A percentile compares a stretch with the other conserved stretches of the same genome.
Conservation (phyloP, 2,113 vertebrate genomes). For the Phalacrocorax aristotelis region DNA sequence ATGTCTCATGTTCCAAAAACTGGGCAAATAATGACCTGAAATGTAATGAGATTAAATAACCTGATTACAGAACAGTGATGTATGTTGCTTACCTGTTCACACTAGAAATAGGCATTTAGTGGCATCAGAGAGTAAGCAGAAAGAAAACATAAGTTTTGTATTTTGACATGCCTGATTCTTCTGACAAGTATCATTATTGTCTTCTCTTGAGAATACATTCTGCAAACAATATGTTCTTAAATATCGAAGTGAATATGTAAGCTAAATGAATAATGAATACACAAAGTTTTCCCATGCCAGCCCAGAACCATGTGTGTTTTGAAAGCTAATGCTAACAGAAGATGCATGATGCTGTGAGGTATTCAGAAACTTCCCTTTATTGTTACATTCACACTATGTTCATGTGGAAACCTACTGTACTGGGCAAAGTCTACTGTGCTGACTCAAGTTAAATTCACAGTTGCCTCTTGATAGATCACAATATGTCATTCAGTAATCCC, state of each 20-base stretch:
- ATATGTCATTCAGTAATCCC: constrained; percentile 33
- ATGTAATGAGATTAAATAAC: neutral
- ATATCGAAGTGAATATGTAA: neutral
- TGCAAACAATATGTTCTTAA: neutral
- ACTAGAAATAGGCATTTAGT: neutral
- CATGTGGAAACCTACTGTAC: neutral
- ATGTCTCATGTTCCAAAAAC: neutral
- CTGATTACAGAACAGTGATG: neutral
- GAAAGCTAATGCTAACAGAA: neutral
- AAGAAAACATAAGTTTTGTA: neutral
- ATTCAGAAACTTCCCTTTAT: neutral
- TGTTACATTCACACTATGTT: neutral
- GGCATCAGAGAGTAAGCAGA: neutral
- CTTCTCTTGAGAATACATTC: neutral
- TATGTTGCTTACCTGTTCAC: neutral
- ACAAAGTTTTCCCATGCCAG: neutral
- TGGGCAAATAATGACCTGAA: neutral
- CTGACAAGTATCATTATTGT: neutral
- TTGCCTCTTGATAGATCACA: constrained; percentile 50
- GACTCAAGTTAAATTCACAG: constrained; percentile 47
- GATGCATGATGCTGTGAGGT: neutral
- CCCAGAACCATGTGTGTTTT: neutral
- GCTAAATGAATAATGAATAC: neutral
- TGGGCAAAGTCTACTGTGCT: neutral
- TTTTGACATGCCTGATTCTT: neutral